Evolutionary conservation across 2,113 vertebrate species (phyloP).

Genomic region (Fulica atra): DNA sequence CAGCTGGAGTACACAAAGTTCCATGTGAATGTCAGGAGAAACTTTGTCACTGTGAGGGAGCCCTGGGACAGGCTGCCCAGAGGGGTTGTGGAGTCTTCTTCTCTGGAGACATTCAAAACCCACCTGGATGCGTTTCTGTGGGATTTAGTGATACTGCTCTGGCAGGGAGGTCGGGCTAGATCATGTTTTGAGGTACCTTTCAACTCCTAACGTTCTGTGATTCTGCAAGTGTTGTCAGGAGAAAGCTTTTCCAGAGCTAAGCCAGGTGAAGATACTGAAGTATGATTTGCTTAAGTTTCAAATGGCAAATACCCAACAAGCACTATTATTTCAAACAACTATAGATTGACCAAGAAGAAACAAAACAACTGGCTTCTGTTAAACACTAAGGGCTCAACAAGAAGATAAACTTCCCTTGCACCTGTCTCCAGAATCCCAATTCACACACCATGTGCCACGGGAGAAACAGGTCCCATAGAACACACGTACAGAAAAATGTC

Average conservation of each 20-base stretch:
- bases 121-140: no score
- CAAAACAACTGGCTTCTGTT: background rate
- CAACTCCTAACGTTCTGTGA: no score
- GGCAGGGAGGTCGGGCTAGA: no score
- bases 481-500: background rate
- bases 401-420: background rate
- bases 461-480: background rate
- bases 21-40: no score
- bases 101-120: no score
- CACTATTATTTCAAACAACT: background rate
- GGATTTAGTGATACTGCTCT: no score
- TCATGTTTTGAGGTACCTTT: no score
- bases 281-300: background rate
- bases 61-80: no score
- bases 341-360: background rate
- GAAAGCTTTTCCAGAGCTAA: background rate
- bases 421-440: background rate
- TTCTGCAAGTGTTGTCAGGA: background rate
- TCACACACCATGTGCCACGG: background rate
- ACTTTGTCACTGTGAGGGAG: no score
- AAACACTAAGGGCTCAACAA: background rate
- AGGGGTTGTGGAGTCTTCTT: no score
- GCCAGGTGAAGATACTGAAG: background rate
- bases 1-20: no score
- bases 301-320: background rate